These are phyloP conservation scores for Cyrtodaria siliqua DNA, from an alignment of 2,888 invertebrate genomes.

Conservation along the genomic window DNA sequence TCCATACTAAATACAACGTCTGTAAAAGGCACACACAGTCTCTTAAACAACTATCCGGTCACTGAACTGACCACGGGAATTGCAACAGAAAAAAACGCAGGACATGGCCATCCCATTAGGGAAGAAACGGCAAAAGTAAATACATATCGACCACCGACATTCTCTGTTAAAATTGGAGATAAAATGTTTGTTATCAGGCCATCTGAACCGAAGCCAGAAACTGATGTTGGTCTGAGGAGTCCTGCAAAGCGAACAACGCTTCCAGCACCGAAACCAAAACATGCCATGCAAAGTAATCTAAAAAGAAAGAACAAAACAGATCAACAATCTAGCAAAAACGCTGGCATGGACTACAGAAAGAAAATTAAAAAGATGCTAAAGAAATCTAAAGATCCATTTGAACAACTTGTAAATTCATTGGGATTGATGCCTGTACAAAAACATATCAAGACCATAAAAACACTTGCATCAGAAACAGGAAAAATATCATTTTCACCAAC, in stretches of 20 bases:
- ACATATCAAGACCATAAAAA: neutral
- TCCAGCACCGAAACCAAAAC: constrained; percentile 5
- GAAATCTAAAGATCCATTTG: neutral
- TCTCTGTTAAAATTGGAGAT: constrained; percentile 4
- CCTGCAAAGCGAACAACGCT: neutral
- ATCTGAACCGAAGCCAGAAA: neutral
- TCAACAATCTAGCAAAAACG: no score
- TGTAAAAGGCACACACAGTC: no score
- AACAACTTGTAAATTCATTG: neutral
- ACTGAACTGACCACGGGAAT: no score
- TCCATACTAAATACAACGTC: no score
- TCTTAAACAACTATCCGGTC: no score
- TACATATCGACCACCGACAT: neutral
- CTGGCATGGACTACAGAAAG: neutral
- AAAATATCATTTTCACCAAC: constrained; percentile 8
- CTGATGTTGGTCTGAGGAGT: neutral
- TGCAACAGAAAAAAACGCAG: no score
- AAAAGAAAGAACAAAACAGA: neutral
- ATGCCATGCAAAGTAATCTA: neutral
- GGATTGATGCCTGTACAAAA: neutral
- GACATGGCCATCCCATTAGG: no score
- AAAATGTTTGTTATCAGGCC: constrained; percentile 1
- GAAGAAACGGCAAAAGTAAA: no score
- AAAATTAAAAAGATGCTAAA: neutral
- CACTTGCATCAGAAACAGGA: neutral